Percentiles rank a stretch among this genome's conserved stretches.
phyloP scores from a whole-genome alignment of 2,888 invertebrate species.

The Azorinus chamasolen region DNA sequence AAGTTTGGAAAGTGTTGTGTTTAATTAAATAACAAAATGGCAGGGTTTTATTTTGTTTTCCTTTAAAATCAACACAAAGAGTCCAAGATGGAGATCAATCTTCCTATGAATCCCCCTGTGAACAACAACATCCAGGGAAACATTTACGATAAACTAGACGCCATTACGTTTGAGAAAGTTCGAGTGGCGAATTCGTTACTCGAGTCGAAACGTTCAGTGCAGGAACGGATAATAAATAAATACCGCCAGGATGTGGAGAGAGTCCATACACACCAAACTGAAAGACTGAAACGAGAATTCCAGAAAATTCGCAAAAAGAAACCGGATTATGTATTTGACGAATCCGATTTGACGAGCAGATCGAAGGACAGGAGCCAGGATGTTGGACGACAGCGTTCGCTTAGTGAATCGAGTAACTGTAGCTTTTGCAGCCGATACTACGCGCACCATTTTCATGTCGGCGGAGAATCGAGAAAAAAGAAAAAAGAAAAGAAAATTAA shows the following conservation, averaged over 20 bases:
- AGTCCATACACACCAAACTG: slow-evolving; percentile 39
- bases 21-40: no score
- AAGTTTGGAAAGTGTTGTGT: no score
- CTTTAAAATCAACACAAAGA: background rate
- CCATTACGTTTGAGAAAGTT: slow-evolving; percentile 49
- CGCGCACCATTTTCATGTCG: slow-evolving; percentile 55
- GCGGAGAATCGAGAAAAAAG: slow-evolving; percentile 20
- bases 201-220: slow-evolving; percentile 41
- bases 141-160: slow-evolving; percentile 53
- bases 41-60: no score
- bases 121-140: slow-evolving; percentile 55
- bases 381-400: slow-evolving; percentile 41
- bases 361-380: slow-evolving; percentile 7
- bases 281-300: slow-evolving; percentile 39
- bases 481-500: slow-evolving; percentile 15
- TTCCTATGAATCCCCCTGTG: slow-evolving; percentile 57
- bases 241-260: slow-evolving; percentile 49
- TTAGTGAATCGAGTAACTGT: slow-evolving; percentile 41
- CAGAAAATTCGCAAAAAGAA: slow-evolving; percentile 52
- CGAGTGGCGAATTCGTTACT: slow-evolving; percentile 53
- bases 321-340: slow-evolving; percentile 59
- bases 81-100: slow-evolving; percentile 53
- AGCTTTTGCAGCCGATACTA: slow-evolving; percentile 57
- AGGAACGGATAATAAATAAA: slow-evolving; percentile 55
- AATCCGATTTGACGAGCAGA: slow-evolving; percentile 33